phyloP scores from a whole-genome alignment of 2,888 invertebrate species.

The Drosophila demipolita region DNA sequence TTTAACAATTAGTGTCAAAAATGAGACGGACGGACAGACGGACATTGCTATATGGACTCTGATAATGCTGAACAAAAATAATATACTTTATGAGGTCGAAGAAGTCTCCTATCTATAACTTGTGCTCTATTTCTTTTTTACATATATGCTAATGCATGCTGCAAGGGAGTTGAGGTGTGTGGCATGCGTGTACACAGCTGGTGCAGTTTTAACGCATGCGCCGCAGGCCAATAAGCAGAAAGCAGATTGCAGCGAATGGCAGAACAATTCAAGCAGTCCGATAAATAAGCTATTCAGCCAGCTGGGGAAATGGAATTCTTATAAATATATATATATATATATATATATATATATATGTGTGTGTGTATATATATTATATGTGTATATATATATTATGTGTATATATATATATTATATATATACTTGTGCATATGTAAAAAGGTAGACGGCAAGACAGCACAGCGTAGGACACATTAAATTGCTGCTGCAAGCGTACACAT shows the following conservation, averaged over 20 bases:
- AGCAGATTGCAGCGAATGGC: conserved; percentile 34
- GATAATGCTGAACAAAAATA: not conserved
- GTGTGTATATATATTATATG: not conserved
- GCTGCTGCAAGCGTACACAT: not conserved
- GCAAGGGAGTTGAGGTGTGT: not conserved
- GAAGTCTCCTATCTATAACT: not conserved
- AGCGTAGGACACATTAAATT: conserved; percentile 41
- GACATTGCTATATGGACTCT: not conserved
- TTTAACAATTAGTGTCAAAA: not conserved
- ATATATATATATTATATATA: not conserved
- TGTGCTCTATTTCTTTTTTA: not conserved
- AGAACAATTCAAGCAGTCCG: conserved; percentile 1
- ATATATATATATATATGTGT: not conserved
- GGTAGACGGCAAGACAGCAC: conserved; percentile 8
- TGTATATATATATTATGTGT: not conserved
- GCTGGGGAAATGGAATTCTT: conserved; percentile 40
- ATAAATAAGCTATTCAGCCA: conserved; percentile 38
- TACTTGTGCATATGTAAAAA: not conserved
- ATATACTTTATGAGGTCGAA: not conserved
- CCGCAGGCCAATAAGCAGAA: conserved; percentile 26
- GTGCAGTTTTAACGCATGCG: conserved; percentile 12
- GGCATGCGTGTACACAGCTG: not conserved
- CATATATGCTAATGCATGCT: not conserved
- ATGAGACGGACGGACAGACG: not conserved
- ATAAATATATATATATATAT: not conserved